Percentiles rank a stretch among this genome's conserved stretches.
These are phyloP conservation scores for Myotis davidii DNA, from an alignment of 2,113 vertebrate species.

Conservation along the genomic window DNA sequence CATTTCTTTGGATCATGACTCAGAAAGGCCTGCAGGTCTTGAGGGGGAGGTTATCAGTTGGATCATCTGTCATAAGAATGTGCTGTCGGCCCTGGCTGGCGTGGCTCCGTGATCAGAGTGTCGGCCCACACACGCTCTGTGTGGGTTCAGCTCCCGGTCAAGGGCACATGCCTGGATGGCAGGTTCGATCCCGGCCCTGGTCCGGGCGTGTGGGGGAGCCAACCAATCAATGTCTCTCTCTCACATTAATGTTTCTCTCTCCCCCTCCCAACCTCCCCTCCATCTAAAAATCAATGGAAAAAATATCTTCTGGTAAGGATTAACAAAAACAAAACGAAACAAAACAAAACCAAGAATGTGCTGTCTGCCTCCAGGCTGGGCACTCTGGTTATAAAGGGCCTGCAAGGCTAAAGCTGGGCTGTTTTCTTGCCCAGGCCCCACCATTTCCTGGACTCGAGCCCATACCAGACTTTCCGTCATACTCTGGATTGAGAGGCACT, in stretches of 20 bases:
- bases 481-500: background rate
- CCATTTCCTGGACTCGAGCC: background rate
- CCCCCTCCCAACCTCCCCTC: no score
- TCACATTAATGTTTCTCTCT: no score
- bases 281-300: no score
- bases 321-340: no score
- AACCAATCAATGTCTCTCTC: no score
- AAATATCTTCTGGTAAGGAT: no score
- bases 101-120: no score
- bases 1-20: background rate
- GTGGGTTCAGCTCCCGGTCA: no score
- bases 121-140: no score
- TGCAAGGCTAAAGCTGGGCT: background rate
- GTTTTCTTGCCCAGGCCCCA: background rate
- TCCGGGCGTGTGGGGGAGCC: no score
- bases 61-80: conserved; percentile 28
- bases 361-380: background rate
- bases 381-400: background rate
- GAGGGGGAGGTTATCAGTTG: background rate
- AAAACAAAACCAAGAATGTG: background rate
- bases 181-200: no score
- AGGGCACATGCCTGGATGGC: no score
- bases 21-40: background rate
- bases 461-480: rapidly evolving
- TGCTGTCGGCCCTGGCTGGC: background rate